Evolutionary conservation across 2,113 vertebrate species (phyloP).

Genomic region (Paralichthys olivaceus): DNA sequence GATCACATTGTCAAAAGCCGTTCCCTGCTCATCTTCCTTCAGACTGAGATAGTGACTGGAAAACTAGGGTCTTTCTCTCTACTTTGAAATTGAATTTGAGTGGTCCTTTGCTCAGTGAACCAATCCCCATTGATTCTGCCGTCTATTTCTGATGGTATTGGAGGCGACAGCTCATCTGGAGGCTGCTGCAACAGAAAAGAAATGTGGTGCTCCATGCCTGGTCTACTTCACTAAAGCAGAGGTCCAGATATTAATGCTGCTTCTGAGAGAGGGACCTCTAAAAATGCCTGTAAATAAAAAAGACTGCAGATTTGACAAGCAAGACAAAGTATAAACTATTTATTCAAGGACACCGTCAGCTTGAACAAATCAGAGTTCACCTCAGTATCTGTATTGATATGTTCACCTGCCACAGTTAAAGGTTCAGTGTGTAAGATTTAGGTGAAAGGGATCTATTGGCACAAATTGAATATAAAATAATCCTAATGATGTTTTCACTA

Average conservation of each 20-base stretch:
- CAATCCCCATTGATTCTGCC: constrained; percentile 57
- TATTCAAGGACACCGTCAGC: background rate
- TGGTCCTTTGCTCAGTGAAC: constrained; percentile 32
- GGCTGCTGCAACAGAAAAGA: constrained; percentile 41
- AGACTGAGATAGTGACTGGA: constrained; percentile 24
- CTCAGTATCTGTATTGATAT: background rate
- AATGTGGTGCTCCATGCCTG: constrained; percentile 56
- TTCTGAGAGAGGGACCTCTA: constrained; percentile 11
- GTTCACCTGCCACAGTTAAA: background rate
- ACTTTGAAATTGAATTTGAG: constrained; percentile 64
- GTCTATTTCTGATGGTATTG: constrained; percentile 65
- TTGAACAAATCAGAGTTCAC: constrained; percentile 5
- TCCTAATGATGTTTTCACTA: background rate
- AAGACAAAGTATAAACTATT: background rate
- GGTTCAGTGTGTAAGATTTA: background rate
- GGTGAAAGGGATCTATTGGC: no score
- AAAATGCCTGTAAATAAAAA: constrained; percentile 1
- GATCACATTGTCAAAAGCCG: constrained; percentile 34
- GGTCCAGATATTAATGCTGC: constrained; percentile 34
- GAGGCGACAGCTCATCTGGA: constrained; percentile 69
- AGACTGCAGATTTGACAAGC: constrained; percentile 2
- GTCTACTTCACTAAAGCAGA: constrained; percentile 14
- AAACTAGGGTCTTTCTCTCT: constrained; percentile 42
- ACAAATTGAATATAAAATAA: no score
- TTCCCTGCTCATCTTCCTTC: constrained; percentile 20